Percentiles rank a stretch among this genome's conserved stretches.
Conservation (phyloP, 2,113 vertebrate genomes). For the rabbit (Oryctolagus cuniculus) region mOryCun1.1 NC_091434.1:116692001-116692500, state of each 20-base stretch:
- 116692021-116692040: conserved; percentile 61
- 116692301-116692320: conserved; percentile 66
- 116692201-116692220: conserved; percentile 83
- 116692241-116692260: conserved; percentile 72
- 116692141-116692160: conserved; percentile 86
- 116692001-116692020: conserved; percentile 42
- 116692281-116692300: conserved; percentile 69
- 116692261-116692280: conserved; percentile 78
- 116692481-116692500: background rate
- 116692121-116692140: conserved; percentile 82
- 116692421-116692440: background rate
- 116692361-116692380: conserved; percentile 14
- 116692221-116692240: conserved; percentile 76
- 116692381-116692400: conserved; percentile 64
- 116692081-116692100: conserved; percentile 82
- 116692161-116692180: conserved; percentile 85
- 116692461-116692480: background rate
- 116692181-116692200: conserved; percentile 83
- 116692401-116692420: background rate
- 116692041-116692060: background rate
- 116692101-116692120: conserved; percentile 86
- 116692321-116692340: conserved; percentile 67
- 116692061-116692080: conserved; percentile 63
- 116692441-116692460: background rate
- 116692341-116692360: conserved; percentile 62